Evolutionary conservation across 2,113 vertebrate genomes (phyloP), one percentile per base, ranked within the genome.

Genomic region (Oncorhynchus mykiss): DNA sequence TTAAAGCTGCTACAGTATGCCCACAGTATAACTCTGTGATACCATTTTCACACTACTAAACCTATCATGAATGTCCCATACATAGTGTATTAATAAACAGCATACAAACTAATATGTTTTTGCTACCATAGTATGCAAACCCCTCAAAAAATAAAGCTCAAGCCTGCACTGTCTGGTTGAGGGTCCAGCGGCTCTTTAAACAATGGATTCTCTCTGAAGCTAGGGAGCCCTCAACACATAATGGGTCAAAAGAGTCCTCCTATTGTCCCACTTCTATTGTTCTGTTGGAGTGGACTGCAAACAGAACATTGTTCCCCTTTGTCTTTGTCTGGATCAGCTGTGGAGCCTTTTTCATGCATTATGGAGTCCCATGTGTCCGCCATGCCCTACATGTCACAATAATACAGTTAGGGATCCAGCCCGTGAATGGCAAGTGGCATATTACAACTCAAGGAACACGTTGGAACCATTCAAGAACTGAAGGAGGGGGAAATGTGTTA

Each of bases 261-360:
- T 82, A 91, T 93, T 94, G 92, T 94, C 87, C 89, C 25, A 54
- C 83, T 27, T 88, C 86, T 81, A 93, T 94, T 93, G 92, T 94
- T 85, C 81, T 82, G 66, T 45, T 67, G 76, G 92, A 92, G 90
- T 80, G 88, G 89, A 89, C 85, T 39, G 87, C 88, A 90, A 91
- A 92, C 91, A 76, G 86, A 91, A 92, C 90, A 93, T 86, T 90
- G 79, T 82, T 85, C 73, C 76, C 75, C 88, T 90, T 91, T 92
- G 91, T 93, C 82, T 91, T 80, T 82, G 71, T 78, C 78, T 22
- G n/a, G 80, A 92, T 91, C 87, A 91, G 90, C 91, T 90, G 88
- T 80, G 81, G 79, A 76, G 71, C 59, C 77, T 76, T 69, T 85
- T 90, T 80, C 83, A 79, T 74, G 80, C 82, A 84, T 77, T 75